Evolutionary conservation across 30 jellyfish, hydroid and myxozoan species (phyloP).

Genomic region (Hydra vulgaris): DNA sequence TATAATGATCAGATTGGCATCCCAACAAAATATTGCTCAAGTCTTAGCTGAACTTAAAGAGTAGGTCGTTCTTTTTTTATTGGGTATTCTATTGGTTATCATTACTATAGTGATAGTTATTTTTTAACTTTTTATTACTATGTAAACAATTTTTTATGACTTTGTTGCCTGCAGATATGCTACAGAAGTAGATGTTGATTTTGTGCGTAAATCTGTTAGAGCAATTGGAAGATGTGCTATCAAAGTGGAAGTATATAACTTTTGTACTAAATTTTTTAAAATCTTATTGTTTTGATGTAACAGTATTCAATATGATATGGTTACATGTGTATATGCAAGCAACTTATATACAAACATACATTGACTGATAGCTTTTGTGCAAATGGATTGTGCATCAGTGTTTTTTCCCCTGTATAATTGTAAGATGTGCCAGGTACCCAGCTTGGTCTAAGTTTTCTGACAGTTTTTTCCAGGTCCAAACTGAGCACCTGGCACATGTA

Average conservation of each 20-base stretch:
- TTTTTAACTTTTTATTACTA: too few species aligned
- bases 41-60: slow-evolving; percentile 95
- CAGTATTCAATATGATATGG: too few species aligned
- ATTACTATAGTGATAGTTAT: not conserved
- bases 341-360: too few species aligned
- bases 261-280: not conserved
- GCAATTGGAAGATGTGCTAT: slow-evolving; percentile 98
- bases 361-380: too few species aligned
- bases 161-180: slow-evolving; percentile 56
- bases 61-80: slow-evolving; percentile 34
- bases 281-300: too few species aligned
- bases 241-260: slow-evolving; percentile 73
- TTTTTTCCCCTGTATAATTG: too few species aligned
- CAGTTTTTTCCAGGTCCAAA: too few species aligned
- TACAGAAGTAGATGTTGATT: slow-evolving; percentile 97
- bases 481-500: too few species aligned
- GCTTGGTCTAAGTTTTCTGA: too few species aligned
- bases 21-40: slow-evolving; percentile 81
- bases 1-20: slow-evolving; percentile 70
- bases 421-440: too few species aligned
- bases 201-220: slow-evolving; percentile 90
- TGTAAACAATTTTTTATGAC: not conserved
- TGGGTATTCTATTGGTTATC: not conserved
- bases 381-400: too few species aligned
- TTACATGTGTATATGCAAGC: too few species aligned